Conservation (phyloP, 1,140 invertebrate genomes). For the Dendrolimus punctatus region DNA sequence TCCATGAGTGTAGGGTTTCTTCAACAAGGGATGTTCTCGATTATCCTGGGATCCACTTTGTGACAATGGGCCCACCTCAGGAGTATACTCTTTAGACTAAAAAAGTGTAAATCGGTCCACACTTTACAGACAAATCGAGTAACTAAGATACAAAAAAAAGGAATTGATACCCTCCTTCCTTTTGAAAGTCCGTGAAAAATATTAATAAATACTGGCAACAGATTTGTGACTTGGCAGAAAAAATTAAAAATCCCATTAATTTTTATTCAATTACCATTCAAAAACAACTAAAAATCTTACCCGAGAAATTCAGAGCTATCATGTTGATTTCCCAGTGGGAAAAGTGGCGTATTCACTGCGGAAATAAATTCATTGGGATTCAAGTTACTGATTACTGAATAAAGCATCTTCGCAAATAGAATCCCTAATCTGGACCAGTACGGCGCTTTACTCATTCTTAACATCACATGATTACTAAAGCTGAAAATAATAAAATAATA, state of each 20-base stretch:
- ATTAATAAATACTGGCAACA: constrained; percentile 4
- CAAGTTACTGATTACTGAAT: constrained; percentile 76
- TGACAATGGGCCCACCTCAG: no score
- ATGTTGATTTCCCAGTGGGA: constrained; percentile 84
- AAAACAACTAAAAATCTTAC: constrained; percentile 50
- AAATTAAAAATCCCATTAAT: no score
- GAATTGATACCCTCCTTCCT: no score
- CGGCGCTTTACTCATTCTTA: constrained; percentile 65
- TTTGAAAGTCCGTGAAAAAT: no score
- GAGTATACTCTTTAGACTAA: no score
- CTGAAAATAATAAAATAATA: constrained; percentile 41
- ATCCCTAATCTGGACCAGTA: constrained; percentile 79
- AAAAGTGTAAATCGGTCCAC: no score
- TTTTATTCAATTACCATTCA: neutral
- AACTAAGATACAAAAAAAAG: no score
- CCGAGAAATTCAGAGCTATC: constrained; percentile 92
- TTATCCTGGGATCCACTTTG: no score
- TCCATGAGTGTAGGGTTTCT: no score
- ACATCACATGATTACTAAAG: constrained; percentile 75
- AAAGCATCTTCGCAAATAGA: constrained; percentile 82
- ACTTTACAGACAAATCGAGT: no score
- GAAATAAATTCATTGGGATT: constrained; percentile 80
- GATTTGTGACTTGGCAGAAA: neutral
- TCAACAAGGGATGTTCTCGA: no score
- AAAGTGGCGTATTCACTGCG: constrained; percentile 81